Evolutionary conservation across 2,888 invertebrate species (phyloP), one percentile per base, ranked within the genome.

Genomic region (Carterocephalus palaemon): DNA sequence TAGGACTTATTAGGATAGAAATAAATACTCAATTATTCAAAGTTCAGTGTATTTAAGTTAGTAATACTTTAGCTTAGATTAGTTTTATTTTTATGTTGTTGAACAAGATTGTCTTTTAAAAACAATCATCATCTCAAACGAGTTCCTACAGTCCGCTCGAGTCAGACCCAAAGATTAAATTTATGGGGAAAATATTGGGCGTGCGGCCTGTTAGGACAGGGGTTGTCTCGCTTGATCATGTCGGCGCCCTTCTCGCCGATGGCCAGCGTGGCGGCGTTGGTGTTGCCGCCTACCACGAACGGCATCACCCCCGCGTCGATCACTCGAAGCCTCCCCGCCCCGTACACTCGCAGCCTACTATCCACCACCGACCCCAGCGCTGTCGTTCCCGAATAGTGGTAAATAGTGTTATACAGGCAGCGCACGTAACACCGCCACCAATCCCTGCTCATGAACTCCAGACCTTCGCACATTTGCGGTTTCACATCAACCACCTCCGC

Each of bases 381-480:
- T 28, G 57, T 54, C n/a, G 62, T 59, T 8, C 75, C 70, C 4
- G 73, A 75, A 48, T 88, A 86, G 63, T 90, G 90, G 60, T 89
- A 90, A 33, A 90, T 75, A 2, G 88, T 89, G 33, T 85, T 74
- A 2, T 87, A 79, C 49, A 88, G 68, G 37, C 82, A 77, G 9
- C 85, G 68, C 0, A 84, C 75, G 60, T 88, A 79, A 56, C 91
- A 91, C 16, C 78, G 82, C 86, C 90, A 90, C 60, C 90, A 91
- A 0, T 91, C 13, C 88, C 83, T 1, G 92, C 76, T 0, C 92
- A 93, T 92, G 90, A 1, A 92, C 92, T 17, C 29, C 8, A 41
- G 15, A 2, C 31, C 34, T 0, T 23, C 12, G 29, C 59, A 58
- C 20, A 15, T 47, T n/a, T 90, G 73, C 8, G 93, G 69, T 54